Percentiles rank a stretch among this genome's conserved stretches.
Evolutionary conservation across 2,113 vertebrate genomes (phyloP).

Genomic region (Andinoacara biseriatus): DNA sequence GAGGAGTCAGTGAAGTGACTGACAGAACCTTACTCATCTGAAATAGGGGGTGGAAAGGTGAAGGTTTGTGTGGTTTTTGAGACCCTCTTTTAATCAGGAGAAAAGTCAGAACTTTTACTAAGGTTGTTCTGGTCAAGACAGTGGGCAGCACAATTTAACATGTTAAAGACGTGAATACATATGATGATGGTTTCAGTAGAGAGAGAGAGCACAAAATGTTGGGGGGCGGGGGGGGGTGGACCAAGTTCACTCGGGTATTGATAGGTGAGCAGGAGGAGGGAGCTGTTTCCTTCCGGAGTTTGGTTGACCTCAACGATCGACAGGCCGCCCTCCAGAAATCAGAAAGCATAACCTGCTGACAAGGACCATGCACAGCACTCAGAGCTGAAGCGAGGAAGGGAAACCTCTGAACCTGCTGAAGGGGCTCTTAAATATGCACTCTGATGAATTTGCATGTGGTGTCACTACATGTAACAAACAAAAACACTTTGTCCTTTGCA

Average conservation of each 20-base stretch:
- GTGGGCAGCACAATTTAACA: background rate
- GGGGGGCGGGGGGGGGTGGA: background rate
- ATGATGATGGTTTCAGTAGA: background rate
- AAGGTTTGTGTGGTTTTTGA: background rate
- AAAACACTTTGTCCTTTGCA: background rate
- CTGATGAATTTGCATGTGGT: background rate
- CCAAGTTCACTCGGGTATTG: slow-evolving; percentile 64
- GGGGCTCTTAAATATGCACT: background rate
- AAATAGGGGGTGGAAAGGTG: slow-evolving; percentile 21
- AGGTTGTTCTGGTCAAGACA: background rate
- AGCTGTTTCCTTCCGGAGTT: slow-evolving; percentile 72
- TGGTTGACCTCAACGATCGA: slow-evolving; percentile 65
- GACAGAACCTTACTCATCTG: slow-evolving; percentile 30
- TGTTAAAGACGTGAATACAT: background rate
- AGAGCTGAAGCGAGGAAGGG: background rate
- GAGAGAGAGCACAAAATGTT: background rate
- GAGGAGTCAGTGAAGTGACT: slow-evolving; percentile 39
- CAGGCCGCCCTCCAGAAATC: slow-evolving; percentile 56
- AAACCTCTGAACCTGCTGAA: background rate
- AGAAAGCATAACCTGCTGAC: slow-evolving; percentile 46
- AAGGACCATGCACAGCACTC: slow-evolving; percentile 34
- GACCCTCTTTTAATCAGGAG: background rate
- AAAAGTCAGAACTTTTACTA: background rate
- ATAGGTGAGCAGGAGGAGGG: slow-evolving; percentile 54
- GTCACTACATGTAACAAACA: background rate